Percentiles rank a stretch among this genome's conserved stretches.
These are phyloP conservation scores for Perca schrenkii DNA, from an alignment of 2,113 vertebrate genomes.

Conservation along the genomic window DNA sequence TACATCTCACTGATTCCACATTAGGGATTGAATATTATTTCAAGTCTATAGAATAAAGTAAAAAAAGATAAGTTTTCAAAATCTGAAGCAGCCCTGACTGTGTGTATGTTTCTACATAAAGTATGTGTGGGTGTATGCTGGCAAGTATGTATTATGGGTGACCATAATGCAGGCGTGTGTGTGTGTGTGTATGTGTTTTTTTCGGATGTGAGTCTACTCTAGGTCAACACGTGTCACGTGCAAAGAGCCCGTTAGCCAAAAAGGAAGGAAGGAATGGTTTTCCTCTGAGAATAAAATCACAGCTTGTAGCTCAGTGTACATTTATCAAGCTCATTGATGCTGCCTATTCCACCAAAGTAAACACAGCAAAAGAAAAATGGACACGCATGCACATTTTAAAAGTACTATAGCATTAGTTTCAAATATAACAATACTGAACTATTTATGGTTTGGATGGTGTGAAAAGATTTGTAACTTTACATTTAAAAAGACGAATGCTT, in stretches of 20 bases:
- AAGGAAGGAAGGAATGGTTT: constrained; percentile 55
- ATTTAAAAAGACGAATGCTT: constrained; percentile 7
- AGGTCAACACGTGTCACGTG: constrained; percentile 75
- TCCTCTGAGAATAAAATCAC: constrained; percentile 8
- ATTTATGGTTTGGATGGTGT: constrained; percentile 27
- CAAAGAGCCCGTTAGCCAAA: constrained; percentile 62
- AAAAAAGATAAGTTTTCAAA: neutral
- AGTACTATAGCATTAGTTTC: constrained; percentile 36
- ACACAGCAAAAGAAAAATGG: constrained; percentile 31
- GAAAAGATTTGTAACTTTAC: constrained; percentile 25
- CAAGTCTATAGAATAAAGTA: neutral
- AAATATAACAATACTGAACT: constrained; percentile 9
- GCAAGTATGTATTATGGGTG: constrained; percentile 40
- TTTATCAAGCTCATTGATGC: constrained; percentile 34
- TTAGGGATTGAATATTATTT: neutral
- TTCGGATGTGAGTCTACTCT: neutral
- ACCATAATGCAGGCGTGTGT: constrained; percentile 32
- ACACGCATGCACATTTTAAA: constrained; percentile 65
- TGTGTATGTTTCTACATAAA: constrained; percentile 16
- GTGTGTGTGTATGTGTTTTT: neutral
- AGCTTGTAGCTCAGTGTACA: constrained; percentile 25
- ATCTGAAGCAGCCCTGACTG: neutral
- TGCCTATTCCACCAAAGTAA: constrained; percentile 54
- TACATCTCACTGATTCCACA: constrained; percentile 7
- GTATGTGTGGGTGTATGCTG: constrained; percentile 15